Evolutionary conservation across 2,888 invertebrate genomes (phyloP), one percentile per base, ranked within the genome.

Genomic region (Tenthredo mesomela): DNA sequence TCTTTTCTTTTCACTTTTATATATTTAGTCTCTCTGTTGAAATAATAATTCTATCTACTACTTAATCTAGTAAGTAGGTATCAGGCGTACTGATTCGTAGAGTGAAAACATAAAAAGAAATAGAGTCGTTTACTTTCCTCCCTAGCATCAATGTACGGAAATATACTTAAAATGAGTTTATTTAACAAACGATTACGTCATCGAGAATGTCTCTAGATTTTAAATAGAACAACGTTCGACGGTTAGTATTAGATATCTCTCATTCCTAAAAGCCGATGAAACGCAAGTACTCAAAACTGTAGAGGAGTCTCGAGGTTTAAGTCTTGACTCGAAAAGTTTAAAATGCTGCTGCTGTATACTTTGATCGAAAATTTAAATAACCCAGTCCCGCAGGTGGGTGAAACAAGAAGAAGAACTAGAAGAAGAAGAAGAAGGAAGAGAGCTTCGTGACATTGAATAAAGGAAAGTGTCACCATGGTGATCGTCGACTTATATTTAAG

Each of bases 401-500:
- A 67, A 67, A 33, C 61, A 33, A 33, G 67, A 33, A 67, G 67
- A 33, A 37, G 37, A 33, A 67, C 12, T 18, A 67, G 67, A 33
- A 67, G 25, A 33, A 18, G 25, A 33, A 33, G 25, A 18, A 67
- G 67, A 18, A 67, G 25, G 33, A 67, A 33, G 33, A 33, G 33
- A 67, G 33, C 6, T 67, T 33, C 6, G 7, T 6, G 67, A 67
- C 67, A 67, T 67, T 67, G 67, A 33, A 67, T 67, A 33, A 67
- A 67, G 67, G 33, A 29, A 67, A 67, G 67, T 67, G 67, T 67
- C 67, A 67, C 5, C 33, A 33, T 15, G 67, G 67, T 67, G 67
- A 67, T 67, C 29, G 67, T 67, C 33, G 29, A 33, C 67, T 61
- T 61, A 61, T 61, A 61, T 61, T 61, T 61, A 61, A 61, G 61